Base-by-base conservation (phyloP, 2,888 invertebrate species). In the Hemithea aestivaria region DNA sequence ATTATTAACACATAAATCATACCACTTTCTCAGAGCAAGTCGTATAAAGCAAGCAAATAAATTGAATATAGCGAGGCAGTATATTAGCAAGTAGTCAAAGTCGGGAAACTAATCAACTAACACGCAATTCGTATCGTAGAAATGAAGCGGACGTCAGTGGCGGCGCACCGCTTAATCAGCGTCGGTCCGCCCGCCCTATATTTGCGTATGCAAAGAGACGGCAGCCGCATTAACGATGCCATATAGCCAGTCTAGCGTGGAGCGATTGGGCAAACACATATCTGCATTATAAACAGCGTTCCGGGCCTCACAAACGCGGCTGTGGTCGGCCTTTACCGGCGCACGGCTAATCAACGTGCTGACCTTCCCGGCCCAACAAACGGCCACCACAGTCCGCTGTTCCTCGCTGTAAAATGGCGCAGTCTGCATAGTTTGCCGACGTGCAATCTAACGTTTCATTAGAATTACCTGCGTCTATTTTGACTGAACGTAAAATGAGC, bases 171-270 rank as follows among this genome's bases (percentile, higher is more conserved):
- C 81, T 85, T 85, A 87, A 85, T 85, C 85, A 87, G 82, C 80
- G 72, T 72, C 67, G 78, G 73, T 66, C 77, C 76, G 72, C 73
- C 80, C 80, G 83, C 81, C 82, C 84, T 84, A 84, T 85, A 85
- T 87, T 87, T 87, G 84, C 85, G 80, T 87, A 87, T 88, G 87
- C 87, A 88, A 88, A 88, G 87, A 87, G 85, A 79, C 78, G 73
- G 66, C 72, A 73, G 82, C 79, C 84, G 67, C 83, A 87, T 87
- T 87, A 87, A 82, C 85, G 82, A 87, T 87, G 87, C 85, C 84
- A 87, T 87, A 87, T 87, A 87, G 80, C 80, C 84, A 81, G 78
- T 83, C 79, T 79, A 84, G 79, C 87, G 77, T 85, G 83, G 82
- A 79, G 75, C 80, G 83, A 87, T 85, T 85, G 84, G 81, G 85